Percentiles rank a stretch among this genome's conserved stretches.
Conservation (phyloP, 1,140 invertebrate genomes). For the Ceratosolen fusciceps region DNA sequence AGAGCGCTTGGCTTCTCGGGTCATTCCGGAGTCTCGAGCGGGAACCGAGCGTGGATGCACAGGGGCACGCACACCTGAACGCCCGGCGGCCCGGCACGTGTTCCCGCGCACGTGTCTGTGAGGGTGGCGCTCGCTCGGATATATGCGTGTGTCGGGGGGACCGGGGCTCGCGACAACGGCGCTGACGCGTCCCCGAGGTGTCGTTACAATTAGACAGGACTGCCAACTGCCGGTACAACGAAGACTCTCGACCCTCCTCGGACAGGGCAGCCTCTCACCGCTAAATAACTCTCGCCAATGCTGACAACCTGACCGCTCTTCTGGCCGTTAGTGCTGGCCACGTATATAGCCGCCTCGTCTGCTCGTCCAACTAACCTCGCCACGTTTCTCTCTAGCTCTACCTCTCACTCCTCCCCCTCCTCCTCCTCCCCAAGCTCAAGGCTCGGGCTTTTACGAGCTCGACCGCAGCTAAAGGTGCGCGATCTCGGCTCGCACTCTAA, state of each 20-base stretch:
- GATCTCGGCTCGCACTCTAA: background rate
- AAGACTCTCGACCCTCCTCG: no score
- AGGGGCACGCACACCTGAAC: no score
- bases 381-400: background rate
- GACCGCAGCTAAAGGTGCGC: background rate
- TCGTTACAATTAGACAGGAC: conserved; percentile 70
- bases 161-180: conserved; percentile 44
- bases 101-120: background rate
- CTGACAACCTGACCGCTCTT: conserved; percentile 64
- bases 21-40: background rate
- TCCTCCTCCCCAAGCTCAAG: background rate
- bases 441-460: conserved; percentile 10
- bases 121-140: background rate
- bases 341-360: conserved; percentile 8
- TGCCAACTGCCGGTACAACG: conserved; percentile 57
- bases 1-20: background rate
- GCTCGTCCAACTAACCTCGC: conserved; percentile 6
- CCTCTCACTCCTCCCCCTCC: background rate
- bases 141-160: conserved; percentile 37
- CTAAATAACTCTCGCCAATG: conserved; percentile 70
- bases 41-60: background rate
- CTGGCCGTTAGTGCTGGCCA: conserved; percentile 27
- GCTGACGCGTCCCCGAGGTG: conserved; percentile 63
- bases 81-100: background rate
- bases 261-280: conserved; percentile 58